Base-by-base conservation (phyloP, 35 echinoderm and acorn worm species). In the Anneissia japonica region DNA sequence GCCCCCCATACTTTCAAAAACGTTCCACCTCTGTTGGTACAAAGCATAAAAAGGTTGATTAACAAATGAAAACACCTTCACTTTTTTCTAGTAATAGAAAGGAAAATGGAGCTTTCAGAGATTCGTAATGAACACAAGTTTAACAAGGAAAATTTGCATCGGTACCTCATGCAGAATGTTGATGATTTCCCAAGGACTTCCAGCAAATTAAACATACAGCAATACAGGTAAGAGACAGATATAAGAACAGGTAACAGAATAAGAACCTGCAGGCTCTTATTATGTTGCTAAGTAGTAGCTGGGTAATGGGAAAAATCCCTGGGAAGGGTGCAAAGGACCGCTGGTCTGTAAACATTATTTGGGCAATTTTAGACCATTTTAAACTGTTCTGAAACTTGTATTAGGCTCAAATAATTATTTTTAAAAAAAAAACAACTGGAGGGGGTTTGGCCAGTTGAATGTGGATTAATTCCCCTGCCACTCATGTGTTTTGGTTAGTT, bases 101-200 rank as follows among this genome's bases (percentile, higher is more conserved):
- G 5, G 28, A 31, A 87, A 37, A 87, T 87, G 85, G 87, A 89
- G 30, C 73, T 79, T 12, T 73, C 79, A 21, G 35, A 64, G 30
- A 79, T 89, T 21, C 79, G 87, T 46, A 43, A 56, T 12, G 56
- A 89, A 43, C 87, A 89, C 74, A 56, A 64, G 13, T 89, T 89
- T 83, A 30, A 89, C 33, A 79, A 82, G 30, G 37, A 55, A 4
- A 39, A 28, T 2, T 38, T 89, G 2, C 77, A 89, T 83, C 87
- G 56, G 26, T 89, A 89, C 40, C 80, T 89, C 16, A 41, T 79
- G 13, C 51, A 89, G 36, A 72, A 89, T 75, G 80, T 89, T 0
- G 23, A 41, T 26, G 87, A 89, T 0, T 89, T 75, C 73, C 87
- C 87, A 26, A 83, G 43, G 30, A 83, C 80, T 29, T 38, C 33